Percentiles rank a stretch among this genome's conserved stretches.
Conservation (phyloP, 2,888 invertebrate species). For the Fissipunctia ypsillon region DNA sequence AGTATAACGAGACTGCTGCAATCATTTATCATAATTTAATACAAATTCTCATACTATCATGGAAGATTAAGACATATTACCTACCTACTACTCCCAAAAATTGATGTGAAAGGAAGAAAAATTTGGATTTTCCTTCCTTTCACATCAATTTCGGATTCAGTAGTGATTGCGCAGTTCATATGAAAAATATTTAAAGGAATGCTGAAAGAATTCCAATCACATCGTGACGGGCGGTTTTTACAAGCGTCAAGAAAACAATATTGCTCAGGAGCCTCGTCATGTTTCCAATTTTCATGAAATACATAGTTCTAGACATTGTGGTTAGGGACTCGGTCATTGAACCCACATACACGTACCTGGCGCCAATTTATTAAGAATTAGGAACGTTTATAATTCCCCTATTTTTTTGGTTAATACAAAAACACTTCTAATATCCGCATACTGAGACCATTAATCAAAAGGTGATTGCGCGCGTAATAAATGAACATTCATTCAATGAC, state of each 20-base stretch:
- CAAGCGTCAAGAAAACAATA: constrained; percentile 35
- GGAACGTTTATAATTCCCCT: background rate
- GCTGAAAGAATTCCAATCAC: constrained; percentile 31
- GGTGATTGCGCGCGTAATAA: constrained; percentile 14
- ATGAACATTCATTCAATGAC: constrained; percentile 35
- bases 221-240: constrained; percentile 26
- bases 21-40: background rate
- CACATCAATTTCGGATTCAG: background rate
- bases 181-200: constrained; percentile 1
- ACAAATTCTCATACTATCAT: background rate
- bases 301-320: constrained; percentile 9
- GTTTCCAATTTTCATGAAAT: constrained; percentile 50
- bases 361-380: background rate
- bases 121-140: background rate
- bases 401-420: constrained; percentile 4
- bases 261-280: constrained; percentile 37
- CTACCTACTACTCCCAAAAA: too few species aligned
- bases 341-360: background rate
- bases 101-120: too few species aligned
- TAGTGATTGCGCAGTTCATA: background rate
- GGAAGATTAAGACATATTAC: too few species aligned
- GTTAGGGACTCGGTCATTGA: constrained; percentile 7
- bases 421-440: constrained; percentile 16
- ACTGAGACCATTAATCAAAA: constrained; percentile 46
- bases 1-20: background rate